phyloP scores from a whole-genome alignment of 2,113 vertebrate genomes.

The Neodon shergylaensis region DNA sequence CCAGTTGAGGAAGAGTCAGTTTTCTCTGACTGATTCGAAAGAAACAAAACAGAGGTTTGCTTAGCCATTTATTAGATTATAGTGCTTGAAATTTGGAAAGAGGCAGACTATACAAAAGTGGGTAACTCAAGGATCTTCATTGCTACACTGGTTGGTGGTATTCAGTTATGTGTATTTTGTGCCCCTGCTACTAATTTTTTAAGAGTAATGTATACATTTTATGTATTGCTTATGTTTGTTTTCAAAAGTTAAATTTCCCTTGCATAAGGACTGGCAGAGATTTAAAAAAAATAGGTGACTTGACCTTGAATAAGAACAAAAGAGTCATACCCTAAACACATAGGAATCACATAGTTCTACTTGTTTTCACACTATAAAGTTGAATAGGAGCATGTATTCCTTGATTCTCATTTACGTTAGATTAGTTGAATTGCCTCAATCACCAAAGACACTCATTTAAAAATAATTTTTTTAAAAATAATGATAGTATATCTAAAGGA shows the following conservation, averaged over 20 bases:
- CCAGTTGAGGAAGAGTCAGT: neutral
- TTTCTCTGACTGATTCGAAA: neutral
- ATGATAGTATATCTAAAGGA: neutral
- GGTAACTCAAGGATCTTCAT: neutral
- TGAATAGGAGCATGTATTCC: neutral
- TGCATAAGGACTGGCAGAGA: neutral
- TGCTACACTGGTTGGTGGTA: neutral
- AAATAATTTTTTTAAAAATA: neutral
- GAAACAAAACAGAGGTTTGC: neutral
- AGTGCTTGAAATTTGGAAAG: neutral
- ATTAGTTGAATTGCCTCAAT: conserved; percentile 36
- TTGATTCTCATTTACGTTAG: neutral
- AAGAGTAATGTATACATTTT: neutral
- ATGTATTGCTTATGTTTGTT: neutral
- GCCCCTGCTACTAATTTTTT: neutral
- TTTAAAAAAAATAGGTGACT: neutral
- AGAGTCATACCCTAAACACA: neutral
- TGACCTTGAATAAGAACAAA: conserved; percentile 30
- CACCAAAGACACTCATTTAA: conserved; percentile 19
- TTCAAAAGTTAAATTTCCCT: too few species aligned
- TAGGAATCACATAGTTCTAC: neutral
- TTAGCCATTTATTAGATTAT: neutral
- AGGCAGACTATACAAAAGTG: neutral
- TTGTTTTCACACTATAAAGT: conserved; percentile 13
- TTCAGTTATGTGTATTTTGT: conserved; percentile 10